Evolutionary conservation across 2,113 vertebrate species (phyloP), one percentile per base, ranked within the genome.

Genomic region (Tenrec ecaudatus): DNA sequence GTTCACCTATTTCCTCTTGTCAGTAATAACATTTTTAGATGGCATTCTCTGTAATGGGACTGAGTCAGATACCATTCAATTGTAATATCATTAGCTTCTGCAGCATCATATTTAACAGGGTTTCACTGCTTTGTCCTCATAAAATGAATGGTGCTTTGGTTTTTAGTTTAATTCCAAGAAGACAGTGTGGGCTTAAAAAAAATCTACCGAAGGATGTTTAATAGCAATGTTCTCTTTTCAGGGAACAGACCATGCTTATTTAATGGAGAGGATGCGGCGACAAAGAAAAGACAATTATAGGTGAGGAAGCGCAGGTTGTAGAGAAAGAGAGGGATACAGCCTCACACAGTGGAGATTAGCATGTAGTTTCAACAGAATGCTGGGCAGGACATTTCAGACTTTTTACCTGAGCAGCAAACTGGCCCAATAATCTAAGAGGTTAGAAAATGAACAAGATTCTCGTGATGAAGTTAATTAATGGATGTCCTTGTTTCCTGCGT

Each of bases 81-180:
- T 58, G 89, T 80, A 93, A 92, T 82, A 88, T 31, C 77, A 88
- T 90, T 90, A 93, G 40, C 62, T 84, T 17, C 31, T 76, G 92
- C 38, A 58, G 36, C 36, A 62, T 94, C 62, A n/a, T 73, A 78
- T 91, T 90, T 84, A 84, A 91, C 57, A 87, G 43, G 19, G 62
- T 27, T 95, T 93, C 73, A 82, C 20, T 89, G 89, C 60, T 77
- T 89, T 86, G 68, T 95, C 69, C 87, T 79, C 77, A 85, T 58
- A 94, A 73, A 92, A 78, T 66, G 84, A 89, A 93, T 78, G 64
- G 22, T 27, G n/a, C 73, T 95, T 94, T 89, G n/a, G 43, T 81
- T 95, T 89, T 92, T 84, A 86, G 91, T 86, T 96, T 90, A 96
- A 92, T 90, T 93, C 38, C 11, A 64, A 23, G 79, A 84, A 78